These are phyloP conservation scores for Eclectus roratus DNA, from an alignment of 2,113 vertebrate species.

Conservation along the genomic window DNA sequence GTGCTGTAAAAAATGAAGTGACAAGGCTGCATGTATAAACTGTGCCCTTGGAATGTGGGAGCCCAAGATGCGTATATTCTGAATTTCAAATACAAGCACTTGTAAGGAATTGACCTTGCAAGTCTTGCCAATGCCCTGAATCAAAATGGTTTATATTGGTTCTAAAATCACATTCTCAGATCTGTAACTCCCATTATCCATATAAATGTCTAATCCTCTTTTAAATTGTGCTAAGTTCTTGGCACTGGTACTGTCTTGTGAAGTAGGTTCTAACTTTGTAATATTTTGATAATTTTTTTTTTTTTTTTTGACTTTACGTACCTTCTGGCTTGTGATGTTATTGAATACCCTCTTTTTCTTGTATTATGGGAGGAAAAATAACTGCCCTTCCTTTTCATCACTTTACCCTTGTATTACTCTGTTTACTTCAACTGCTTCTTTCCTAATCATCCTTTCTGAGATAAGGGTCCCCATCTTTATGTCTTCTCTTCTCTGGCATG, in stretches of 20 bases:
- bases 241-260: background rate
- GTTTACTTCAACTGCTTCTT: background rate
- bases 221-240: constrained; percentile 10
- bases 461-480: background rate
- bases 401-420: background rate
- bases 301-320: background rate
- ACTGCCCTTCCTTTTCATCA: background rate
- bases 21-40: background rate
- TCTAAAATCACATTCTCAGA: background rate
- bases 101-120: constrained; percentile 15
- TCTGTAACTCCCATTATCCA: background rate
- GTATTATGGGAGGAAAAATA: background rate
- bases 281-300: background rate
- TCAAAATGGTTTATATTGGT: constrained; percentile 11
- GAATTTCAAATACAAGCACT: background rate
- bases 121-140: background rate
- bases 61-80: rapidly evolving
- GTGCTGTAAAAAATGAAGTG: background rate
- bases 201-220: constrained; percentile 40
- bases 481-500: background rate
- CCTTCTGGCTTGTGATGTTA: background rate
- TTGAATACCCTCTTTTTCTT: background rate
- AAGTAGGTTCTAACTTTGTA: background rate
- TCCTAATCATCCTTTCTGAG: background rate
- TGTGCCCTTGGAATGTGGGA: background rate